Percentiles rank a stretch among this genome's conserved stretches.
Evolutionary conservation across 2,797 vertebrate species (phyloP).

Genomic region (Pipistrellus kuhlii): DNA sequence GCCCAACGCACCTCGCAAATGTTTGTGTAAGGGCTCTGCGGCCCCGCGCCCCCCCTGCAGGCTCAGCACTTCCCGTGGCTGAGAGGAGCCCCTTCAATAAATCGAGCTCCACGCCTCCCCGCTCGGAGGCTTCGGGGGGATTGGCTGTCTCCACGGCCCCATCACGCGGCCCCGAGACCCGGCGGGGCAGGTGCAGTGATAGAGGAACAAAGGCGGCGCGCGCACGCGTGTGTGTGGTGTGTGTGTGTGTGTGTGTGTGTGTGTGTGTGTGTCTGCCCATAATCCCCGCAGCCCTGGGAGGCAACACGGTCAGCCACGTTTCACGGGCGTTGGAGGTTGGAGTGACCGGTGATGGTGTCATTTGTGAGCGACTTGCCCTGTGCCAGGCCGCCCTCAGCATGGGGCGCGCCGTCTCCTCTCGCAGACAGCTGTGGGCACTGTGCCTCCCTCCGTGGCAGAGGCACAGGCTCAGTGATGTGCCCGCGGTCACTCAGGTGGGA

Average conservation of each 20-base stretch:
- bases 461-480: background rate
- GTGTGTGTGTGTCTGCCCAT: accelerated
- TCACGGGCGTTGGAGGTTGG: accelerated
- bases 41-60: background rate
- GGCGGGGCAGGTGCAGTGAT: accelerated
- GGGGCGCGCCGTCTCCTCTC: accelerated
- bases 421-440: accelerated
- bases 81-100: background rate
- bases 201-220: no score
- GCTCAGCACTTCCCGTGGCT: background rate
- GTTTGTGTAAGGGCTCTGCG: slow-evolving; percentile 84
- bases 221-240: no score
- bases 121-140: accelerated
- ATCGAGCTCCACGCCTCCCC: background rate
- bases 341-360: accelerated
- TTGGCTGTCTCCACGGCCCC: accelerated
- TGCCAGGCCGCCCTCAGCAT: accelerated
- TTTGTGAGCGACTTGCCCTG: background rate
- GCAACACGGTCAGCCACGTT: background rate
- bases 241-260: no score
- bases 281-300: background rate
- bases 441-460: background rate
- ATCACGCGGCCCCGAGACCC: background rate
- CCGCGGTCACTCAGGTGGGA: background rate
- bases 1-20: slow-evolving; percentile 85